Conservation (phyloP, 2,888 invertebrate genomes). For the Conchocele bisecta region DNA sequence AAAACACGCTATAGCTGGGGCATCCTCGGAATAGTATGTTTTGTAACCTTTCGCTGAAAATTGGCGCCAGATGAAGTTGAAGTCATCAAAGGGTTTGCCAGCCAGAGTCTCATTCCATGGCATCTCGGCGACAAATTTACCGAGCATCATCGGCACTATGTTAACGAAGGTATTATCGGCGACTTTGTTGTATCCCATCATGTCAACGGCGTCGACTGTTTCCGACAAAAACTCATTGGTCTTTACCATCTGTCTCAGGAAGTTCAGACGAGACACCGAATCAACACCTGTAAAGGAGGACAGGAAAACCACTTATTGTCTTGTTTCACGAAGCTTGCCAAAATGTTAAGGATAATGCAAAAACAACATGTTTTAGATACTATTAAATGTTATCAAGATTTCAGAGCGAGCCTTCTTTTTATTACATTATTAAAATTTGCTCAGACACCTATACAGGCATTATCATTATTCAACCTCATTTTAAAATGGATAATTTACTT, state of each 20-base stretch:
- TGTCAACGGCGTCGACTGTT: slow-evolving; percentile 88
- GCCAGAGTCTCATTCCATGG: slow-evolving; percentile 59
- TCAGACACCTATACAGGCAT: too few species aligned
- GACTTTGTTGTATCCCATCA: slow-evolving; percentile 95
- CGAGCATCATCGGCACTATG: slow-evolving; percentile 89
- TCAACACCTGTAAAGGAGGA: too few species aligned
- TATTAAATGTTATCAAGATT: too few species aligned
- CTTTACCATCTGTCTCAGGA: slow-evolving; percentile 91
- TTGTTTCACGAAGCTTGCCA: too few species aligned
- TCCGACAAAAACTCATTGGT: slow-evolving; percentile 85
- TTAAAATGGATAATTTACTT: too few species aligned
- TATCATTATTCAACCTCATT: too few species aligned
- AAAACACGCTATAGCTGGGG: slow-evolving; percentile 90
- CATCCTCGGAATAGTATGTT: slow-evolving; percentile 93
- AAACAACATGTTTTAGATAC: too few species aligned
- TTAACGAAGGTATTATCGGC: slow-evolving; percentile 95
- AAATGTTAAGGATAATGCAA: too few species aligned
- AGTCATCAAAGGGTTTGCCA: slow-evolving; percentile 63
- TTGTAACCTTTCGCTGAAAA: slow-evolving; percentile 89
- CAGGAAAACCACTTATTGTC: too few species aligned
- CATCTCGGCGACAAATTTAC: slow-evolving; percentile 63
- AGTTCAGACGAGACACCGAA: slow-evolving; percentile 92
- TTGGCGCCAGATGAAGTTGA: slow-evolving; percentile 93
- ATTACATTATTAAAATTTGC: too few species aligned
- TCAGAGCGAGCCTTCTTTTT: too few species aligned